phyloP scores from a whole-genome alignment of 2,797 vertebrate species.

The Botia kubotai region DNA sequence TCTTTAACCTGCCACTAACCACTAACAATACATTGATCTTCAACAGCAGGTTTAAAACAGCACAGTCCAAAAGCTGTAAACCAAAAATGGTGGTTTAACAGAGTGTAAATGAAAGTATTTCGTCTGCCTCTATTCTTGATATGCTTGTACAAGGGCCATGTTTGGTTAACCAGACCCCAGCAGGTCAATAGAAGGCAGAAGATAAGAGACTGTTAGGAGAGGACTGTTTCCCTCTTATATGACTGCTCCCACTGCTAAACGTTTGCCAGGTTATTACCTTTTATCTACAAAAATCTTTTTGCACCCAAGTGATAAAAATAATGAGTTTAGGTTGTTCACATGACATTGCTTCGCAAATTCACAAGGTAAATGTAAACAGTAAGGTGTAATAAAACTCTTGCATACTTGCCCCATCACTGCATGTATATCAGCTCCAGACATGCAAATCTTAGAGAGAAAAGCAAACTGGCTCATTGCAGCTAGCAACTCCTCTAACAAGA shows the following conservation, averaged over 20 bases:
- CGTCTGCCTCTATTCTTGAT: background rate
- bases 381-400: constrained; percentile 9
- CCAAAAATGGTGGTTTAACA: background rate
- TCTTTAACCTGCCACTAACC: constrained; percentile 1
- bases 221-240: constrained; percentile 26
- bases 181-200: constrained; percentile 16
- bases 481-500: constrained; percentile 14
- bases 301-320: background rate
- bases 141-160: background rate
- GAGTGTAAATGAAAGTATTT: background rate
- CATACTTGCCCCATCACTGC: background rate
- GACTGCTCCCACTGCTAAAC: constrained; percentile 12
- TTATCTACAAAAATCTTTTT: background rate
- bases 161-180: constrained; percentile 15
- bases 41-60: background rate
- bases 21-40: constrained; percentile 1
- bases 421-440: background rate
- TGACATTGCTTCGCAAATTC: constrained; percentile 4
- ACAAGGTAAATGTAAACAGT: background rate
- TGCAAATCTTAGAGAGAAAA: constrained; percentile 3
- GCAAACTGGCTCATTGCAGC: background rate
- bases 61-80: background rate
- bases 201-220: constrained; percentile 24
- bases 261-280: background rate
- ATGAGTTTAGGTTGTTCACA: background rate